Evolutionary conservation across 2,797 vertebrate genomes (phyloP).

Genomic region (Sebastes miniatus): DNA sequence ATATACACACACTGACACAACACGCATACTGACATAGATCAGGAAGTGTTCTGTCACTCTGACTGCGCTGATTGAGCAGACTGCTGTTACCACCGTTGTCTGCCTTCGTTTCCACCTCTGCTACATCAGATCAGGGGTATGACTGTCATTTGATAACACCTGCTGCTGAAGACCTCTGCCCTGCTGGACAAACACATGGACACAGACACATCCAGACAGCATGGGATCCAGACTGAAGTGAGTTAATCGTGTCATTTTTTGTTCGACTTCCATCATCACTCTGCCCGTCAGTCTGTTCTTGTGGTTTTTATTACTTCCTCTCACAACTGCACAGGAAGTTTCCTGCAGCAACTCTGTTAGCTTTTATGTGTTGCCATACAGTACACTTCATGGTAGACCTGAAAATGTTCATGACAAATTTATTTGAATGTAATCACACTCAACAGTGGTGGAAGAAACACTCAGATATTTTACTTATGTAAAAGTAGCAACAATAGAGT

Average conservation of each 20-base stretch:
- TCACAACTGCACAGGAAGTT: slow-evolving; percentile 70
- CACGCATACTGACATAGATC: slow-evolving; percentile 56
- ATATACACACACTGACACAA: slow-evolving; percentile 28
- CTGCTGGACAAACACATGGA: slow-evolving; percentile 68
- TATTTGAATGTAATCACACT: background rate
- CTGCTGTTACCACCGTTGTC: slow-evolving; percentile 24
- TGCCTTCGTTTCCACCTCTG: slow-evolving; percentile 4
- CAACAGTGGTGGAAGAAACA: background rate
- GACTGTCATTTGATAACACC: slow-evolving; percentile 9
- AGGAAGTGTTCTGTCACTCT: slow-evolving; percentile 79
- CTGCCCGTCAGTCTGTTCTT: slow-evolving; percentile 51
- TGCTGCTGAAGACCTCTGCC: slow-evolving; percentile 35
- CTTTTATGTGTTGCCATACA: slow-evolving; percentile 8
- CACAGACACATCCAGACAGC: slow-evolving; percentile 50
- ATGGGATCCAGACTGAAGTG: slow-evolving; percentile 86
- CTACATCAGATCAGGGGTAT: slow-evolving; percentile 19
- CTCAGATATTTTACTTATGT: background rate
- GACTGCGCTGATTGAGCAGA: slow-evolving; percentile 51
- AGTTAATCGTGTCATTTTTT: slow-evolving; percentile 41
- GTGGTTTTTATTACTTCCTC: slow-evolving; percentile 74
- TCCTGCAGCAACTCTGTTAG: slow-evolving; percentile 42
- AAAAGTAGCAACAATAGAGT: background rate
- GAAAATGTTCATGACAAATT: background rate
- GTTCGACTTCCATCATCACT: slow-evolving; percentile 19
- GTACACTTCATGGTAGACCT: background rate